Conservation (phyloP, 2,113 vertebrate genomes). For the Anser brachyrhynchus region DNA sequence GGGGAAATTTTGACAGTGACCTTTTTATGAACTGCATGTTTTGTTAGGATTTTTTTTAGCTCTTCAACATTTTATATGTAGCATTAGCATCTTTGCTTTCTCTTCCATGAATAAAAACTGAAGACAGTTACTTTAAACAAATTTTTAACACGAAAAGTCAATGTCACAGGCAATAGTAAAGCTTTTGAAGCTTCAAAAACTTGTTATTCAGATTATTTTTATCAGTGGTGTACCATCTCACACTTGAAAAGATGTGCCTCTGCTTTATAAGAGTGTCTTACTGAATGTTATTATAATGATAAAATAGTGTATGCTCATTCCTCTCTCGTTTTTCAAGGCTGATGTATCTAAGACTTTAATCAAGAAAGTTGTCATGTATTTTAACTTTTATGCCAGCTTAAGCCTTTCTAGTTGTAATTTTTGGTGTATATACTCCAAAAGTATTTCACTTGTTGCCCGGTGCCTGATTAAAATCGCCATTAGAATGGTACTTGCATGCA, state of each 20-base stretch:
- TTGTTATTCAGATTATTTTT: slow-evolving; percentile 64
- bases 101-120: slow-evolving; percentile 57
- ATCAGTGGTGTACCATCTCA: slow-evolving; percentile 34
- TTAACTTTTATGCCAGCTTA: not conserved
- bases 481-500: not conserved
- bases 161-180: slow-evolving; percentile 9
- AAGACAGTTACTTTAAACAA: slow-evolving; percentile 55
- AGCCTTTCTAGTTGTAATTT: slow-evolving; percentile 1
- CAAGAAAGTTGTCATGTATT: not conserved
- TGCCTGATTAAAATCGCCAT: slow-evolving; percentile 1
- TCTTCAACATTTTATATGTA: slow-evolving; percentile 31
- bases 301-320: slow-evolving; percentile 40
- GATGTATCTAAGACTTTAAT: slow-evolving; percentile 36
- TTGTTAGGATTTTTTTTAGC: slow-evolving; percentile 20
- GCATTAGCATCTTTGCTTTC: slow-evolving; percentile 4
- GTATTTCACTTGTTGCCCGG: not conserved
- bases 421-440: not conserved
- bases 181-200: slow-evolving; percentile 59
- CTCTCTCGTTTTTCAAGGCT: slow-evolving; percentile 17
- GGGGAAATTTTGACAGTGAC: slow-evolving; percentile 21
- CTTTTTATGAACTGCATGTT: slow-evolving; percentile 46
- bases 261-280: slow-evolving; percentile 15
- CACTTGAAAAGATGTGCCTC: slow-evolving; percentile 36
- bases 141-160: slow-evolving; percentile 51
- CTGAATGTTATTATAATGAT: slow-evolving; percentile 34